Evolutionary conservation across 2,888 invertebrate genomes (phyloP), one percentile per base, ranked within the genome.

Genomic region (Choreutis nemorana): DNA sequence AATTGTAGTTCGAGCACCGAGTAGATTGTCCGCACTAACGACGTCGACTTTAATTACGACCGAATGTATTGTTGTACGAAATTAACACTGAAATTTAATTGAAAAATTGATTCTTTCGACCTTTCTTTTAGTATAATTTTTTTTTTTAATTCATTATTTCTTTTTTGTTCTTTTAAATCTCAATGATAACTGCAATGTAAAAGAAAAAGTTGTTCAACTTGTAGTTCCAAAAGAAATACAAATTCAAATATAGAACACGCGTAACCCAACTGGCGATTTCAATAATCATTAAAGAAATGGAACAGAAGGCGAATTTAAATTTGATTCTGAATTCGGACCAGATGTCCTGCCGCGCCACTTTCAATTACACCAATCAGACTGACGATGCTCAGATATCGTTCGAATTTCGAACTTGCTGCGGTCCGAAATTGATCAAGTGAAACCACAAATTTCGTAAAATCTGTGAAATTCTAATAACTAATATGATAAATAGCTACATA

Each of bases 221-320:
- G n/a, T n/a, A n/a, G n/a, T n/a, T n/a, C n/a, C n/a, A n/a, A n/a
- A 41, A 50, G 53, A 53, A 55, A 60, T 58, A 50, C 56, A 50
- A 40, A 37, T 47, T 51, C 65, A 53, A 59, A 70, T 67, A 68
- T 72, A 72, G 72, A 63, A 50, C 56, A 46, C 45, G 49, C 50
- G 47, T 45, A 45, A 38, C 37, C 45, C 51, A 51, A 60, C 60
- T 58, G 67, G 62, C 64, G 59, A 65, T 68, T 67, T 68, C 71
- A 70, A 72, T 71, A 68, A 71, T 68, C 70, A 70, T 71, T 72
- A 67, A 58, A 62, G 63, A 56, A 55, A 50, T 47, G 48, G 58
- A 50, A 55, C 56, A 54, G 55, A 48, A 49, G 53, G 55, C 50
- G 55, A 50, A 54, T 58, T 56, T 47, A 50, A 52, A 55, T 55